Percentiles rank a stretch among this genome's conserved stretches.
Evolutionary conservation across 1,140 invertebrate species (phyloP).

Genomic region (Eumaeus atala): DNA sequence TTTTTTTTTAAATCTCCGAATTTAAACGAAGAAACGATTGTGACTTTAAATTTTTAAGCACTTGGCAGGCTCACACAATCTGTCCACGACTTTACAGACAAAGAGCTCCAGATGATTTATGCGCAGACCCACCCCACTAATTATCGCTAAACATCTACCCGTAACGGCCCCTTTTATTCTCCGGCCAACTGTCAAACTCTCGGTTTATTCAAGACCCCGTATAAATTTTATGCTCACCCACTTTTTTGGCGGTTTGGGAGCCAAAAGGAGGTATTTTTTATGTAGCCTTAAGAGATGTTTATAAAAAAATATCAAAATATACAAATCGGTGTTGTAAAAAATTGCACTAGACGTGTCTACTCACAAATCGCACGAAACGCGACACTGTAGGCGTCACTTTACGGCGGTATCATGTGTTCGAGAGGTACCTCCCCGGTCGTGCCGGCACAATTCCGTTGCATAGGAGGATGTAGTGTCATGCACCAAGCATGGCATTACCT

Average conservation of each 20-base stretch:
- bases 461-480: no score
- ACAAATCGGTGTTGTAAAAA: no score
- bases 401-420: no score
- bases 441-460: no score
- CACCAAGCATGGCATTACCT: no score
- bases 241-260: slow-evolving; percentile 14
- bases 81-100: slow-evolving; percentile 10
- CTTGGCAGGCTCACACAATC: slow-evolving; percentile 12
- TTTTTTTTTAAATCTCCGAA: no score
- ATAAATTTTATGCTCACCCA: slow-evolving; percentile 19
- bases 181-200: slow-evolving; percentile 18
- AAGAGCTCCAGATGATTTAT: slow-evolving; percentile 19
- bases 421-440: no score
- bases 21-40: neutral
- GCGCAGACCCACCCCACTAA: slow-evolving; percentile 14
- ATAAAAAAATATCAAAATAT: neutral
- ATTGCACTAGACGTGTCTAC: no score
- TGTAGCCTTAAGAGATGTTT: neutral
- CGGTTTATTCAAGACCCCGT: slow-evolving; percentile 1
- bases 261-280: slow-evolving; percentile 11
- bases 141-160: slow-evolving; percentile 21
- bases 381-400: no score
- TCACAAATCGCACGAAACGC: no score
- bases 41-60: slow-evolving; percentile 9
- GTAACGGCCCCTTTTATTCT: slow-evolving; percentile 13